phyloP scores from a whole-genome alignment of 2,113 vertebrate genomes.

The Tenrec ecaudatus region DNA sequence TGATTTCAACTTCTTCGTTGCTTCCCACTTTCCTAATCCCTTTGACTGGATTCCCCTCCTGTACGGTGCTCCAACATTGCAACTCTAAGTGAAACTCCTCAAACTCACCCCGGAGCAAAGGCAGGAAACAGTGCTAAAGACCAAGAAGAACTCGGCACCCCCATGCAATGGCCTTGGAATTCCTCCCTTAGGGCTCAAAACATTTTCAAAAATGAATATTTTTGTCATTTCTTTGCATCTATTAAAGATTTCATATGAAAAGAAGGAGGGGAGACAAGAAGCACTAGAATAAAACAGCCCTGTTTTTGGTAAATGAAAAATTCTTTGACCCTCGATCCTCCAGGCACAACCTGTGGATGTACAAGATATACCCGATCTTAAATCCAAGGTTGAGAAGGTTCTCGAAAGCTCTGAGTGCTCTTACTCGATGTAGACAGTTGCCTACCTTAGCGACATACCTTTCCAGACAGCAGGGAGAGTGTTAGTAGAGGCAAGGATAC shows the following conservation, averaged over 20 bases:
- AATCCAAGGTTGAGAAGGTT: neutral
- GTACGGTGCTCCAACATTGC: too few relatives aligned
- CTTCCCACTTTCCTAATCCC: neutral
- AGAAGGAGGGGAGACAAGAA: neutral
- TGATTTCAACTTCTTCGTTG: neutral
- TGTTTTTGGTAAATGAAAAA: slow-evolving; percentile 13
- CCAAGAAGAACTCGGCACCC: neutral
- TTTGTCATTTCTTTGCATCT: slow-evolving; percentile 58
- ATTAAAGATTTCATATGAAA: slow-evolving; percentile 50
- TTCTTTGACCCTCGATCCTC: neutral
- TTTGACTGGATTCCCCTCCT: neutral
- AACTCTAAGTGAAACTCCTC: neutral
- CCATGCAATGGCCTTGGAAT: neutral
- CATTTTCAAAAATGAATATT: slow-evolving; percentile 15
- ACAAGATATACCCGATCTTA: neutral
- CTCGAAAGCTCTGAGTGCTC: neutral
- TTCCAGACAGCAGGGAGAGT: neutral
- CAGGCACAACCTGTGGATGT: neutral
- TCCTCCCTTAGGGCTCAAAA: slow-evolving; percentile 39
- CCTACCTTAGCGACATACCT: neutral
- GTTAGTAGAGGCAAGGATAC: neutral
- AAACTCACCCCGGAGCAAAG: neutral
- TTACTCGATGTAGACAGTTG: neutral
- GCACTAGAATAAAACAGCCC: slow-evolving; percentile 8
- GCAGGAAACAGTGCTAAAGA: neutral